Conservation (phyloP, 2,113 vertebrate genomes). For the Psilopsiagon aymara region DNA sequence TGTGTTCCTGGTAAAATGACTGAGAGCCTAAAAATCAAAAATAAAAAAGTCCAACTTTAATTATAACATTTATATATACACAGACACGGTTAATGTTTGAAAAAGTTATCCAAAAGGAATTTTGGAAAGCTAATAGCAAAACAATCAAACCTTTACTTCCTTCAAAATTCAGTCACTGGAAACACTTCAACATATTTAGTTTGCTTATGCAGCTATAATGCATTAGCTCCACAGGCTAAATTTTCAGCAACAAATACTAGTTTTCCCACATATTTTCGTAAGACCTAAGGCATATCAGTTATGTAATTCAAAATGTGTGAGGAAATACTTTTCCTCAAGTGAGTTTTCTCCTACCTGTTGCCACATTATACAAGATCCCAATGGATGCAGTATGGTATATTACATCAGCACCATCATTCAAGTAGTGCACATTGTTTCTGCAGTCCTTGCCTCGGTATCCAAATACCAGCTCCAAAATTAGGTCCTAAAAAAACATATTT, state of each 20-base stretch:
- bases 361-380: constrained; percentile 93
- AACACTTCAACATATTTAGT: neutral
- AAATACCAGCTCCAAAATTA: constrained; percentile 95
- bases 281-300: neutral
- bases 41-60: neutral
- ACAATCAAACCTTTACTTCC: neutral
- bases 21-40: constrained; percentile 85
- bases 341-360: constrained; percentile 84
- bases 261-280: neutral
- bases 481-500: constrained; percentile 80
- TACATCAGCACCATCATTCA: constrained; percentile 96
- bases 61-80: neutral
- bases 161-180: neutral
- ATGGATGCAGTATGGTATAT: constrained; percentile 96
- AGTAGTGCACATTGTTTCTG: constrained; percentile 97
- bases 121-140: neutral
- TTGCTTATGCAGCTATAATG: neutral
- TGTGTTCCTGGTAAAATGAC: constrained; percentile 98
- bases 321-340: neutral
- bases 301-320: neutral
- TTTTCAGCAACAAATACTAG: neutral
- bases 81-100: neutral
- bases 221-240: neutral
- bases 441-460: constrained; percentile 98
- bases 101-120: neutral